A percentile compares a stretch with the other conserved stretches of the same genome.
Conservation (phyloP, 2,113 vertebrate genomes). For the Lophochroa leadbeateri region DNA sequence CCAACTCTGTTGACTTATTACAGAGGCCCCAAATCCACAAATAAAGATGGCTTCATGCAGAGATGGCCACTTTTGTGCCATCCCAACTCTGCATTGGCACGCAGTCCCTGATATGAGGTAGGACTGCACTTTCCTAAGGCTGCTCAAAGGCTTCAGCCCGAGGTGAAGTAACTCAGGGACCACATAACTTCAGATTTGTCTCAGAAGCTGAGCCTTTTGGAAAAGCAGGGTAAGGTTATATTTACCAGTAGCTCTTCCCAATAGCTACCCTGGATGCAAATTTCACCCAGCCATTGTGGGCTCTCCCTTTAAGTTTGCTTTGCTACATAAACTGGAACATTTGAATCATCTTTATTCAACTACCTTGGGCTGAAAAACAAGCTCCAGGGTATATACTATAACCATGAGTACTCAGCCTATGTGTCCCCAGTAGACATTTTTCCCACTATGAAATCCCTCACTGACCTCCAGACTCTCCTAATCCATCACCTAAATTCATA, state of each 20-base stretch:
- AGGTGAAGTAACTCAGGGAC: neutral
- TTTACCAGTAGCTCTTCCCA: neutral
- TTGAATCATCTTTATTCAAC: neutral
- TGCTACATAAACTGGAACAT: neutral
- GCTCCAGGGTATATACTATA: neutral
- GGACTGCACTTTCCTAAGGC: neutral
- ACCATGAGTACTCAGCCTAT: neutral
- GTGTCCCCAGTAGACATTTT: neutral
- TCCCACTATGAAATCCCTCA: neutral
- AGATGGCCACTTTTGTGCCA: neutral
- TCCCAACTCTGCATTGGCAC: neutral
- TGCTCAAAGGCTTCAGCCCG: neutral
- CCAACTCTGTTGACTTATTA: neutral
- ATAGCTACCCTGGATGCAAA: neutral
- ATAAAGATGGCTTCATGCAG: neutral
- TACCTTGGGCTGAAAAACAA: neutral
- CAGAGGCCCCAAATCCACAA: neutral
- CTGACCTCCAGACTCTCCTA: neutral
- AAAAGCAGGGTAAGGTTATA: neutral
- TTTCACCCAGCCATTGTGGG: neutral
- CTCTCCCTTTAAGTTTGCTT: neutral
- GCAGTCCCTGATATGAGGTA: neutral
- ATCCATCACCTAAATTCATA: neutral
- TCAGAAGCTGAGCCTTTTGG: neutral
- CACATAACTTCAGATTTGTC: rapidly evolving